Evolutionary conservation across 2,888 invertebrate genomes (phyloP).

Genomic region (Colostygia pectinataria): DNA sequence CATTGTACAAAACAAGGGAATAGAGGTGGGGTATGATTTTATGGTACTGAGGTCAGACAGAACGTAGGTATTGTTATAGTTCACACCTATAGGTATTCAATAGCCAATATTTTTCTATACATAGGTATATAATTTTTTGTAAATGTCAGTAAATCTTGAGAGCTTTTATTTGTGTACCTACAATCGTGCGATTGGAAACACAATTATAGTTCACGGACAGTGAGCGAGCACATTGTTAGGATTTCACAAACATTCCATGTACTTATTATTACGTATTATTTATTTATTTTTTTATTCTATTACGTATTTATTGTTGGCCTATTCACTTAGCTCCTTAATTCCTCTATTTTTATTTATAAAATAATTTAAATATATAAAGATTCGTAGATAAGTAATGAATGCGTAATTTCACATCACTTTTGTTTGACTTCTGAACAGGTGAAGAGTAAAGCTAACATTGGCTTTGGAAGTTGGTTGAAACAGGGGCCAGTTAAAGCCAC

Average conservation of each 20-base stretch:
- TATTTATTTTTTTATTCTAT: too few species aligned
- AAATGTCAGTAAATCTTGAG: conserved; percentile 26
- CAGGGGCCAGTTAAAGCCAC: conserved; percentile 35
- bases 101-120: conserved; percentile 2
- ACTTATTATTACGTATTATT: conserved; percentile 42
- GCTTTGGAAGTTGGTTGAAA: conserved; percentile 41
- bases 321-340: conserved; percentile 17
- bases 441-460: conserved; percentile 60
- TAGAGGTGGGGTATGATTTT: neutral
- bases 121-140: neutral
- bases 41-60: neutral
- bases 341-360: neutral
- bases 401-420: conserved; percentile 46
- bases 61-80: neutral
- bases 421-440: conserved; percentile 53
- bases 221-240: conserved; percentile 38
- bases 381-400: conserved; percentile 30
- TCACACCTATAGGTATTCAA: neutral
- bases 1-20: too few species aligned
- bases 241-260: conserved; percentile 44
- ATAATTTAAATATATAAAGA: neutral
- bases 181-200: conserved; percentile 37
- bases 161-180: conserved; percentile 26
- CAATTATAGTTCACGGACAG: conserved; percentile 39
- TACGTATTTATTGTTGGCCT: conserved; percentile 32